phyloP scores from a whole-genome alignment of 2,888 invertebrate genomes.

The Allolobophora icterica region DNA sequence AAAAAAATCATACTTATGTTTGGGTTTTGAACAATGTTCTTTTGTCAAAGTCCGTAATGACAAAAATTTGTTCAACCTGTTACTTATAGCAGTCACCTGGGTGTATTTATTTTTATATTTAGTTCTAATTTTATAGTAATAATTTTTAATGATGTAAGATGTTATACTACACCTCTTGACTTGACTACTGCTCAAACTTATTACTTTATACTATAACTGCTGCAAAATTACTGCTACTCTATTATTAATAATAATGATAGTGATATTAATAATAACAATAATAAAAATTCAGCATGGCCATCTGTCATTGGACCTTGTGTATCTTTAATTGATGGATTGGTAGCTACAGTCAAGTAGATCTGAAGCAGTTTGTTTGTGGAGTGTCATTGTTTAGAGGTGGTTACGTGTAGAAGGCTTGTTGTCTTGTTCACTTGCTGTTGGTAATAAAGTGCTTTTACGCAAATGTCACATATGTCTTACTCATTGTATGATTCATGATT shows the following conservation, averaged over 20 bases:
- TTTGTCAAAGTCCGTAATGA: not conserved
- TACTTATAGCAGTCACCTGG: not conserved
- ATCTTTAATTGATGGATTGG: not conserved
- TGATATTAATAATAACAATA: not conserved
- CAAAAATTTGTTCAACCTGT: not conserved
- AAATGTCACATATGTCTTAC: not conserved
- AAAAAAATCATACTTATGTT: not conserved
- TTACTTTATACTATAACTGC: not conserved
- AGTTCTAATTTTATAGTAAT: not conserved
- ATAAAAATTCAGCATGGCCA: not conserved
- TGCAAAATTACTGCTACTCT: not conserved
- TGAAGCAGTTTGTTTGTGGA: not conserved
- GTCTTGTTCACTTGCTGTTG: not conserved
- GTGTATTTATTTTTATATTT: not conserved
- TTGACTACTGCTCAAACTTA: not conserved
- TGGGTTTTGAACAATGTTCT: not conserved
- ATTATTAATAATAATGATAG: not conserved
- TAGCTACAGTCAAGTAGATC: not conserved
- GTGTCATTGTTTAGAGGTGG: not conserved
- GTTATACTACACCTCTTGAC: not conserved
- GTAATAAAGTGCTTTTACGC: conserved; percentile 19
- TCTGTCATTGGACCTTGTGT: not conserved
- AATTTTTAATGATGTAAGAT: not conserved
- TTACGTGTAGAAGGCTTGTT: not conserved
- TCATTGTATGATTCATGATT: not conserved